Evolutionary conservation across 2,113 vertebrate genomes (phyloP), one percentile per base, ranked within the genome.

Genomic region (Channa argus): DNA sequence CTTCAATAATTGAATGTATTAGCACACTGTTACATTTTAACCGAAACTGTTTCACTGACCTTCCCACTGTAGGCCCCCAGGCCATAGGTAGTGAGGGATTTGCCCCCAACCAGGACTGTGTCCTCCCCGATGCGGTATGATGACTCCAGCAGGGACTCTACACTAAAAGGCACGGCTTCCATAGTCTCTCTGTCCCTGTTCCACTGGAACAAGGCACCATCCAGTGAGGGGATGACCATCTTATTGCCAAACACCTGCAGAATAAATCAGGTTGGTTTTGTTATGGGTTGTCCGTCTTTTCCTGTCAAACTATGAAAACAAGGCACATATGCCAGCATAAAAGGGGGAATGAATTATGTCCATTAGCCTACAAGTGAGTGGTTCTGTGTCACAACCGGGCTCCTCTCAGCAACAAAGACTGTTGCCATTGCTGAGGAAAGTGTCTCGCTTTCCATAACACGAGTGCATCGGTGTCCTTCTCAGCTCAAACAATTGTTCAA

Each of bases 191-290:
- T 86, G 79, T 99, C 98, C 70, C 96, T 93, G 87, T 99, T 98
- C 98, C 97, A 99, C 89, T 99, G 98, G 88, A 99, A 99, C 79
- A 99, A 94, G 79, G 96, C 96, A 39, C 98, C 98, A 52, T 99
- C 97, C 95, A 99, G 88, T 11, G 98, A 99, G 3, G 98, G 98
- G 80, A 99, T 98, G 56, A 99, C 96, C 95, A 99, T 95, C 92
- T 98, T 99, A 88, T 97, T 98, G 64, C 97, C 97, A 92, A 98
- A 99, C 4, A 97, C 96, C 98, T 99, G 83, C 15, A 60, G 7
- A 14, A n/a, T 54, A 14, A 49, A 37, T 9, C n/a, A 8, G 14
- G 12, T 39, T 12, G 12, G 33, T 36, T 14, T 24, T 60, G 3
- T 10, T 15, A 2, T 52, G 4, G 5, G 5, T 13, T 11, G 14